phyloP scores from a whole-genome alignment of 2,888 invertebrate genomes.

The Tuta absoluta region DNA sequence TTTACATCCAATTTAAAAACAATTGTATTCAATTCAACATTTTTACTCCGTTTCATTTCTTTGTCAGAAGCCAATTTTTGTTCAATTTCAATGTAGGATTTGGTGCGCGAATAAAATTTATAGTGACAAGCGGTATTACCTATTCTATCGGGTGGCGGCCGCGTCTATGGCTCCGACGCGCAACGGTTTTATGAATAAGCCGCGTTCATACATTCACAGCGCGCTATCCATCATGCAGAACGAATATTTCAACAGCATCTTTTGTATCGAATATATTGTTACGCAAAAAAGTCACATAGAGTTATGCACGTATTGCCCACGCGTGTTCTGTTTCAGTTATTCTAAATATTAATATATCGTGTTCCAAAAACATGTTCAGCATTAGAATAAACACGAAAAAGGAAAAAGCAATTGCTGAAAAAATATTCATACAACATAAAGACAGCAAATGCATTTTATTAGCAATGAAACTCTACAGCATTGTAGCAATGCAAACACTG shows the following conservation, averaged over 20 bases:
- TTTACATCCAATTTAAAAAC: background rate
- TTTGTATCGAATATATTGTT: background rate
- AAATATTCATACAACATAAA: background rate
- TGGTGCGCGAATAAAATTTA: constrained; percentile 17
- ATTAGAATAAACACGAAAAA: background rate
- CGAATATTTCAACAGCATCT: background rate
- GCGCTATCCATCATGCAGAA: background rate
- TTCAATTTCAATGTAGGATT: constrained; percentile 17
- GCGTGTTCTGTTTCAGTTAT: no score
- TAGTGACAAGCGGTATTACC: constrained; percentile 7
- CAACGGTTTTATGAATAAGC: constrained; percentile 7
- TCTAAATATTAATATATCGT: background rate
- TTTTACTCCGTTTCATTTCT: constrained; percentile 9
- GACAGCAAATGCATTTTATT: constrained; percentile 6
- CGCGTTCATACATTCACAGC: constrained; percentile 10
- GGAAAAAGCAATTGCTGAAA: background rate
- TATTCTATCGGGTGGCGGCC: constrained; percentile 8
- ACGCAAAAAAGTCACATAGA: background rate
- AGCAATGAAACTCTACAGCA: constrained; percentile 8
- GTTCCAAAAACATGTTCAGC: background rate
- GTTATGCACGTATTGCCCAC: background rate
- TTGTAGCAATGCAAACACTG: background rate
- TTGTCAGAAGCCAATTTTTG: constrained; percentile 16
- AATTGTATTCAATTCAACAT: background rate
- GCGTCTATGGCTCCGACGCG: background rate